Percentiles rank a stretch among this genome's conserved stretches.
Conservation (phyloP, 2,113 vertebrate genomes). For the Paratilapia polleni region DNA sequence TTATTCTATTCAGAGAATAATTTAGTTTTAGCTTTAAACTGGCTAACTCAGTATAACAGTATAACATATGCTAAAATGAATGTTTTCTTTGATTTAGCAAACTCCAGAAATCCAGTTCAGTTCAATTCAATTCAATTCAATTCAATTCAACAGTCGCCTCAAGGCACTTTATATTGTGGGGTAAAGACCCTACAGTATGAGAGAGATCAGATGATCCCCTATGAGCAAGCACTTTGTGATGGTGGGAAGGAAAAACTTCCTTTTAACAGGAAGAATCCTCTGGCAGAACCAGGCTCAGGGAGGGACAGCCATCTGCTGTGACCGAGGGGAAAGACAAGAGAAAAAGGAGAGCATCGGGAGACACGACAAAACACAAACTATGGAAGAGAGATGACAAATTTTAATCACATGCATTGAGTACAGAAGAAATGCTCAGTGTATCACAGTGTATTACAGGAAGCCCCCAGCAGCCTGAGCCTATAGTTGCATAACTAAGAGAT, state of each 20-base stretch:
- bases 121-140: neutral
- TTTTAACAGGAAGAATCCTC: no score
- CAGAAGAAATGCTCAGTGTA: no score
- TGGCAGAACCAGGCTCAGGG: neutral
- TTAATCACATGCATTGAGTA: no score
- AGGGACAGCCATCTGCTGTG: fast-evolving
- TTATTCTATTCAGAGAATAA: neutral
- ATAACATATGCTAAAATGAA: neutral
- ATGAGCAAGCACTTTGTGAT: neutral
- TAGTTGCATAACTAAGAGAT: no score
- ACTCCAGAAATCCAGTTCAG: neutral
- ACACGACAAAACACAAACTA: no score
- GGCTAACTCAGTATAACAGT: neutral
- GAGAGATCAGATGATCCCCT: neutral
- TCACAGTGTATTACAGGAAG: no score
- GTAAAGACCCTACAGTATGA: neutral
- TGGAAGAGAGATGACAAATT: no score
- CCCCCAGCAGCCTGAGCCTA: no score
- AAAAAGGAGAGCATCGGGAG: neutral
- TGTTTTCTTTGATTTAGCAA: neutral
- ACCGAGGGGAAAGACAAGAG: neutral
- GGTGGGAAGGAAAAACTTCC: neutral
- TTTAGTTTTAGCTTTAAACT: neutral
- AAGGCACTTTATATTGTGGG: neutral
- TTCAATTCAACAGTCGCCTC: neutral